Evolutionary conservation across 2,113 vertebrate genomes (phyloP).

Genomic region (Pantherophis guttatus): DNA sequence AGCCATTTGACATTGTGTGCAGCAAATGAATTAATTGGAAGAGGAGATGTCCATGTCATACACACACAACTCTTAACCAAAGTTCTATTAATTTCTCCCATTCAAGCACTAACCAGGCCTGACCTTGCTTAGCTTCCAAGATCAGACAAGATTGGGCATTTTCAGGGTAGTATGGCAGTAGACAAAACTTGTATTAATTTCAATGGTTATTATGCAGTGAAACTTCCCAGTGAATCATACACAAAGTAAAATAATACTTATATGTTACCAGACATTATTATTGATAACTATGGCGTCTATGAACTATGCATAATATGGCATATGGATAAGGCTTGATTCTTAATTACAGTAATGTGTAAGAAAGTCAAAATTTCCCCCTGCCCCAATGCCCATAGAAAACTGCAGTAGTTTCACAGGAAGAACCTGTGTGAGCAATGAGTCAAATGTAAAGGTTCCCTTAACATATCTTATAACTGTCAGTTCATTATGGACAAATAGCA

Average conservation of each 20-base stretch:
- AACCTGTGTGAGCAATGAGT: background rate
- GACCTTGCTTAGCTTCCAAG: background rate
- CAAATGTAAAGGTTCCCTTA: background rate
- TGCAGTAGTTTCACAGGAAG: background rate
- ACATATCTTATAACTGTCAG: too few relatives aligned
- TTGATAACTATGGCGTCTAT: background rate
- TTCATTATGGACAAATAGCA: background rate
- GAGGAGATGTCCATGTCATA: background rate
- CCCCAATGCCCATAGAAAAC: background rate
- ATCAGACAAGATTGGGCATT: background rate
- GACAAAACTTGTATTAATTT: background rate
- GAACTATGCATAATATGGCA: background rate
- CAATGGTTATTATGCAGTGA: background rate
- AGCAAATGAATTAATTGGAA: background rate
- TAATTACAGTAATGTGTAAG: background rate
- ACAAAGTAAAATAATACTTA: background rate
- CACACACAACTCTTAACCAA: background rate
- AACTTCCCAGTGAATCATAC: background rate
- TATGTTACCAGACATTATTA: background rate
- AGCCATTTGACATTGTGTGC: background rate
- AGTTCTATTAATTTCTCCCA: background rate
- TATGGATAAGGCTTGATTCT: background rate
- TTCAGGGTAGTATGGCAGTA: background rate
- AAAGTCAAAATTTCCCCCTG: background rate
- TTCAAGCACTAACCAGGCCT: background rate